A percentile compares a stretch with the other conserved stretches of the same genome.
phyloP scores from a whole-genome alignment of 2,888 invertebrate genomes.

The Epsilonema sp. region DNA sequence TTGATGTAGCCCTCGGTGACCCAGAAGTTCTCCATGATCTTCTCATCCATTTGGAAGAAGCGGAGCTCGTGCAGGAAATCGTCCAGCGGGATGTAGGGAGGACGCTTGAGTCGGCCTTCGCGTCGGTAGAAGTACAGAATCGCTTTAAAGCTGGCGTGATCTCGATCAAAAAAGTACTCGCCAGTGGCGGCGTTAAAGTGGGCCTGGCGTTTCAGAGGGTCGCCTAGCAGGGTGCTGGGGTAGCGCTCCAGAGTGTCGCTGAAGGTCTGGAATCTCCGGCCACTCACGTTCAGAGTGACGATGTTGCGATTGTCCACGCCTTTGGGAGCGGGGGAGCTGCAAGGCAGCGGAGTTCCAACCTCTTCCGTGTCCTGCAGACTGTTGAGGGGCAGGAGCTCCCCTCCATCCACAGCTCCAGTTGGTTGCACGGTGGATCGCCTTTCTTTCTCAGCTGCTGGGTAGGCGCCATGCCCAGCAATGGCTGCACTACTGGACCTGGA shows the following conservation, averaged over 20 bases:
- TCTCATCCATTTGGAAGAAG: slow-evolving; percentile 26
- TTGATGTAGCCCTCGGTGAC: slow-evolving; percentile 32
- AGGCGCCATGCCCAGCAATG: too few species aligned
- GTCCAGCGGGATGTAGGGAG: slow-evolving; percentile 34
- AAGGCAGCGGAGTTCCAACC: not conserved
- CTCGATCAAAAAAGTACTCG: slow-evolving; percentile 26
- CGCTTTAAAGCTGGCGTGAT: slow-evolving; percentile 33
- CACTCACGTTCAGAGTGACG: slow-evolving; percentile 24
- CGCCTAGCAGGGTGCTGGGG: not conserved
- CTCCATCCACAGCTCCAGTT: too few species aligned
- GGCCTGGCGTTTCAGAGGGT: slow-evolving; percentile 3
- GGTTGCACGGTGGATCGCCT: too few species aligned
- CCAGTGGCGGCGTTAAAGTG: slow-evolving; percentile 17
- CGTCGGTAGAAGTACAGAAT: slow-evolving; percentile 38
- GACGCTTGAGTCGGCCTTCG: slow-evolving; percentile 32
- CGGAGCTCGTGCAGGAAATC: slow-evolving; percentile 26
- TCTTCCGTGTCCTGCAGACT: too few species aligned
- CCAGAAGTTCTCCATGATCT: slow-evolving; percentile 31
- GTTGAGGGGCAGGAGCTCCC: too few species aligned
- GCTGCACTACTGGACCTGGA: too few species aligned
- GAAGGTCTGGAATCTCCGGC: slow-evolving; percentile 22
- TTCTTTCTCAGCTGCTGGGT: too few species aligned
- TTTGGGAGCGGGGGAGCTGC: too few species aligned
- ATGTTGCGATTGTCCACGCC: not conserved
- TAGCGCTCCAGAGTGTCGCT: slow-evolving; percentile 17